phyloP scores from a whole-genome alignment of 2,888 invertebrate species.

The Galerucella pusilla region DNA sequence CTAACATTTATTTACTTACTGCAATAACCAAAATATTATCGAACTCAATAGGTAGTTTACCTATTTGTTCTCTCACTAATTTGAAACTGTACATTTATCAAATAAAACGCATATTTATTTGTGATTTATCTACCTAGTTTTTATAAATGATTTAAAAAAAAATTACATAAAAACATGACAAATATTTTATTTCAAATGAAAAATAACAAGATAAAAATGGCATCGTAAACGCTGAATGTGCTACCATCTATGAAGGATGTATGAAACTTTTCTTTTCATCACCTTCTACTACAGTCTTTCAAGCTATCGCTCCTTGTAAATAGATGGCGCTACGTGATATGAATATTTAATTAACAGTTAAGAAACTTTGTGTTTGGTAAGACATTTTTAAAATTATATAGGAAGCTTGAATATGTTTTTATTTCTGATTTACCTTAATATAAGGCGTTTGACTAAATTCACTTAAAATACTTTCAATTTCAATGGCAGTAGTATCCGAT shows the following conservation, averaged over 20 bases:
- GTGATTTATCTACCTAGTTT: neutral
- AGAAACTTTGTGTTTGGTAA: no score
- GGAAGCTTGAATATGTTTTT: neutral
- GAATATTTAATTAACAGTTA: no score
- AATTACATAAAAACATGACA: neutral
- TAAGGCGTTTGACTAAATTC: slow-evolving; percentile 77
- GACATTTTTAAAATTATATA: no score
- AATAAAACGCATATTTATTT: no score
- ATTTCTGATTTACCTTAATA: slow-evolving; percentile 71
- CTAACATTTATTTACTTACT: no score
- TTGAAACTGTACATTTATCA: no score
- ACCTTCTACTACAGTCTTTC: neutral
- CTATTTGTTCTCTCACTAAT: no score
- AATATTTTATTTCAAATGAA: neutral
- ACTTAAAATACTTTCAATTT: slow-evolving; percentile 85
- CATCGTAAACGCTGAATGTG: no score
- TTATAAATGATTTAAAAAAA: neutral
- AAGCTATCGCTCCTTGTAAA: neutral
- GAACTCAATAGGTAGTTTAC: no score
- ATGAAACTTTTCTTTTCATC: neutral
- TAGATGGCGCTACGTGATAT: slow-evolving; percentile 2
- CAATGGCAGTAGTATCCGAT: slow-evolving; percentile 85
- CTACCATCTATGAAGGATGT: neutral
- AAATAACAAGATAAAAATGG: no score
- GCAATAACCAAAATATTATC: no score